Evolutionary conservation across 2,113 vertebrate genomes (phyloP).

Genomic region (Macrotis lagotis): DNA sequence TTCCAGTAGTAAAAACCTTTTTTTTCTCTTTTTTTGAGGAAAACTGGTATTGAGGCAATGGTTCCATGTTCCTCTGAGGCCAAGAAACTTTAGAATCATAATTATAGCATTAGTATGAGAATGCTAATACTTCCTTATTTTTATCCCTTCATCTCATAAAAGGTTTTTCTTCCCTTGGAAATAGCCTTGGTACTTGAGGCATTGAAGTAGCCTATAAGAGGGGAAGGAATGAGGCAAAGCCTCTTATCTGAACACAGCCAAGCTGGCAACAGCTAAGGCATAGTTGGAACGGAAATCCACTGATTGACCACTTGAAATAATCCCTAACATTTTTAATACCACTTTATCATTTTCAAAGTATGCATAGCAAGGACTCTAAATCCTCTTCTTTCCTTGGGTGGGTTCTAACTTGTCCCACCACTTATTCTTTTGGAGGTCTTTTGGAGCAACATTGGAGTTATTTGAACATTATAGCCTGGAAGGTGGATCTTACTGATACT

Average conservation of each 20-base stretch:
- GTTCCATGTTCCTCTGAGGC: background rate
- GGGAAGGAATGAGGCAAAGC: background rate
- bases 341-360: background rate
- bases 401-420: background rate
- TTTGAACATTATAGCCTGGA: background rate
- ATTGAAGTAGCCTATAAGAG: constrained; percentile 25
- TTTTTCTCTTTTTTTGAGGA: no score
- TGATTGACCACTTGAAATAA: background rate
- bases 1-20: background rate
- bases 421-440: background rate
- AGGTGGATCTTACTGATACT: no score
- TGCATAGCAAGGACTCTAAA: background rate
- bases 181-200: constrained; percentile 34
- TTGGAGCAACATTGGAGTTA: background rate
- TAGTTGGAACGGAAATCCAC: background rate
- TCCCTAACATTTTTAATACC: background rate
- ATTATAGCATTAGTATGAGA: background rate
- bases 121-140: background rate
- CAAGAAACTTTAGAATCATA: background rate
- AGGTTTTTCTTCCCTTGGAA: constrained; percentile 32
- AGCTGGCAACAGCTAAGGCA: background rate
- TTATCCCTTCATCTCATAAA: background rate
- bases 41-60: background rate
- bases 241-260: background rate
- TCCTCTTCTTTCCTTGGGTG: background rate